These are phyloP conservation scores for Notothenia rossii DNA, from an alignment of 2,113 vertebrate species.

Conservation along the genomic window DNA sequence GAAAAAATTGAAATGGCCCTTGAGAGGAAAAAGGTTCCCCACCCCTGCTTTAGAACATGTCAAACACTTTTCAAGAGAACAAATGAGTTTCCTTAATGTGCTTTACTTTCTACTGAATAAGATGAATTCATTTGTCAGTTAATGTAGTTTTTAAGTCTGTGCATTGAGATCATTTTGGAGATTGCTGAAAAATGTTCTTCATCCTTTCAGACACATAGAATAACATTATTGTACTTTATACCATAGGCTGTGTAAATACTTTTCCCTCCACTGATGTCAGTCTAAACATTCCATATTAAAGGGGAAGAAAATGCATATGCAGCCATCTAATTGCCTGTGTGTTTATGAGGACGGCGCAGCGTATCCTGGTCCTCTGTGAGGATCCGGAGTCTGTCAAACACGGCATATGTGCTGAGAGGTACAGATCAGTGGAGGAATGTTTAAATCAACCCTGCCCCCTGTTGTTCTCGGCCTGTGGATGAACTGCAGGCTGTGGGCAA, in stretches of 20 bases:
- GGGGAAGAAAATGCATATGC: constrained; percentile 21
- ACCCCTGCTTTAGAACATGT: constrained; percentile 3
- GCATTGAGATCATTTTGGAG: neutral
- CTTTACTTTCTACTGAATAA: neutral
- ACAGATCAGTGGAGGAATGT: constrained; percentile 48
- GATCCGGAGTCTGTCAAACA: constrained; percentile 58
- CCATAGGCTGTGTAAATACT: constrained; percentile 11
- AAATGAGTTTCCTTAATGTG: neutral
- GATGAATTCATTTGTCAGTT: neutral
- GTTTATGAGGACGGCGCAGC: constrained; percentile 41
- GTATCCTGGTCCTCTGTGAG: constrained; percentile 44
- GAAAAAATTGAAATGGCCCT: too few relatives aligned
- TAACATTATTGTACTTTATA: constrained; percentile 15
- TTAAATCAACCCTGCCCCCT: constrained; percentile 70
- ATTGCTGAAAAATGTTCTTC: constrained; percentile 1
- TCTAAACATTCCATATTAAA: constrained; percentile 60
- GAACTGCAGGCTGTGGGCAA: constrained; percentile 12
- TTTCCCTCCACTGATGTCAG: constrained; percentile 29
- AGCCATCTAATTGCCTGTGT: constrained; percentile 33
- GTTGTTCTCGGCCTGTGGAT: constrained; percentile 43
- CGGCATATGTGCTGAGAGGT: constrained; percentile 39
- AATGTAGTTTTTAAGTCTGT: neutral
- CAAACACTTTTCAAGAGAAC: constrained; percentile 13
- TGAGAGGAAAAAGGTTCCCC: too few relatives aligned
- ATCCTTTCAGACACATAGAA: neutral